Conservation (phyloP, 1,140 invertebrate species). For the Colletes latitarsis region DNA sequence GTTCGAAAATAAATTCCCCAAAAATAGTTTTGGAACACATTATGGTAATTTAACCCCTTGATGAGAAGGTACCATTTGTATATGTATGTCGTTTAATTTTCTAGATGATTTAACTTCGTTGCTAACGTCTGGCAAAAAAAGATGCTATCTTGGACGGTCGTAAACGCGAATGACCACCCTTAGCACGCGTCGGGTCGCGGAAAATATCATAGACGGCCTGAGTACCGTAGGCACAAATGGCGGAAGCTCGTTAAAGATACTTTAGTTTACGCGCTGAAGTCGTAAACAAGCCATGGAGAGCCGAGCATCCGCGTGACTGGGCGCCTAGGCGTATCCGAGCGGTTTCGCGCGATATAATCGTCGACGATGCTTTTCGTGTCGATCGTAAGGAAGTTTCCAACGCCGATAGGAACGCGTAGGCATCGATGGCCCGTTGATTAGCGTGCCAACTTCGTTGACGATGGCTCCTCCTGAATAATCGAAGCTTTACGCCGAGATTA, state of each 20-base stretch:
- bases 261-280: slow-evolving; percentile 36
- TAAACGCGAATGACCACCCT: slow-evolving; percentile 4
- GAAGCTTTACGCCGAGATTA: slow-evolving; percentile 31
- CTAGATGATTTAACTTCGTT: slow-evolving; percentile 5
- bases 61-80: no score
- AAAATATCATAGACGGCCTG: slow-evolving; percentile 20
- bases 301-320: slow-evolving; percentile 1
- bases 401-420: slow-evolving; percentile 29
- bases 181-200: slow-evolving; percentile 1
- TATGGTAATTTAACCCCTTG: no score
- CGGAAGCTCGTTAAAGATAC: slow-evolving; percentile 49
- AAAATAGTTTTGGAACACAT: no score
- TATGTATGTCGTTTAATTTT: background rate
- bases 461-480: slow-evolving; percentile 3
- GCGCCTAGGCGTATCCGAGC: slow-evolving; percentile 21
- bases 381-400: slow-evolving; percentile 52
- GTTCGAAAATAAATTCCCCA: no score
- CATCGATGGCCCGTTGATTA: slow-evolving; percentile 37
- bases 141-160: slow-evolving; percentile 20
- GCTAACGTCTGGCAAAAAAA: background rate
- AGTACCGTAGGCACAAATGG: background rate
- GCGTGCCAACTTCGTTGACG: slow-evolving; percentile 23
- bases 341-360: slow-evolving; percentile 41
- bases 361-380: slow-evolving; percentile 21
- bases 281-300: slow-evolving; percentile 29